Base-by-base conservation (phyloP, 2,113 vertebrate species). In the Coptodon rendalli region DNA sequence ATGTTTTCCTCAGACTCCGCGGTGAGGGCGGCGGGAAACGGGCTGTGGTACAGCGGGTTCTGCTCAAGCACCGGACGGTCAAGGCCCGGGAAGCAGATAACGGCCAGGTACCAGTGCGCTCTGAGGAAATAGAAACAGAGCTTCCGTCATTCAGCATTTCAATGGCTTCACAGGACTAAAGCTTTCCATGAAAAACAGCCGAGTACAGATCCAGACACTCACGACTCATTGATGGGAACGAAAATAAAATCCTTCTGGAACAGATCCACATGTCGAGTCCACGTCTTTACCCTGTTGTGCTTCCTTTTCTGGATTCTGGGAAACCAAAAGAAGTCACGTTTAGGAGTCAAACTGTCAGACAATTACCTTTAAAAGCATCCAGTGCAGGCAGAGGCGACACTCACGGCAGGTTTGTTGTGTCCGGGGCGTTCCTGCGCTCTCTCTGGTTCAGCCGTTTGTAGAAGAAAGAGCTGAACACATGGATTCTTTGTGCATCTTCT, bases 211-310 rank as follows among this genome's bases (percentile, higher is more conserved):
- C 38, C 8, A 7, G 9, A 76, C 24, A 48, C 71, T 98, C 91
- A 99, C 99, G 98, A 98, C 97, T 99, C 99, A 86, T 99, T 99
- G 90, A 99, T 98, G 89, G 99, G 99, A 93, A 99, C 98, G 91
- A 99, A 99, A 93, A 99, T 98, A 94, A 99, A 99, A 91, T 99
- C 99, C 91, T 99, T 99, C 92, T 99, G 98, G 94, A 99, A 99
- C 84, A 99, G 97, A 88, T 99, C 98, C 80, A 99, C 98, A 3
- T 99, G 99, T 4, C 99, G 96, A 2, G 99, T 99, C 99, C 99
- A 99, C 0, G 98, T 99, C 96, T 98, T 99, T 0, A 99, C 99
- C 93, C 99, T 92, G 84, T 98, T 98, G 88, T 99, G 99, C 66
- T 98, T 97, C 86, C 97, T 97, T 50, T 99, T 98, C 85, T 98